Evolutionary conservation across 2,797 vertebrate species (phyloP).

Genomic region (Cirrhinus mrigala): DNA sequence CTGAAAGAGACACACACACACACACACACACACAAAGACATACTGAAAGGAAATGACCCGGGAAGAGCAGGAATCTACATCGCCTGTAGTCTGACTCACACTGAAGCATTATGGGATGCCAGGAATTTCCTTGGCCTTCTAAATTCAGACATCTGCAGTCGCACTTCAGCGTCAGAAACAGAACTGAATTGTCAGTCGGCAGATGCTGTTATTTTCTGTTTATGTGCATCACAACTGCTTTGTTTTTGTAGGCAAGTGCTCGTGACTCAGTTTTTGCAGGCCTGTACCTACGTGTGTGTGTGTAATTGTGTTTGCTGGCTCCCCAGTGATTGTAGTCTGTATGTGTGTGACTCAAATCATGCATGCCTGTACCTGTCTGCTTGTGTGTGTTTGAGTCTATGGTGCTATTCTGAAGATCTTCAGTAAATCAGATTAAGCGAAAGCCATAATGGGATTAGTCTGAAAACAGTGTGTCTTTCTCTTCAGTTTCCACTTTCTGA

Average conservation of each 20-base stretch:
- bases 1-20: conserved; percentile 51
- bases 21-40: conserved; percentile 58
- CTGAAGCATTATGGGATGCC: conserved; percentile 39
- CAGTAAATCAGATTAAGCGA: conserved; percentile 65
- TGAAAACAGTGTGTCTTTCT: conserved; percentile 30
- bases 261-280: neutral
- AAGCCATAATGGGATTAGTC: conserved; percentile 63
- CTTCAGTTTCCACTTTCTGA: conserved; percentile 14
- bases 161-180: neutral
- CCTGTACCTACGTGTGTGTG: conserved; percentile 9
- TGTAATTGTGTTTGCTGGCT: conserved; percentile 15
- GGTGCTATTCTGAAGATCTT: conserved; percentile 55
- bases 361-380: conserved; percentile 32
- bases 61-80: conserved; percentile 68
- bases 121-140: conserved; percentile 42
- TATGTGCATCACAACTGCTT: neutral
- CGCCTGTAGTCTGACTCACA: conserved; percentile 46
- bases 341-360: conserved; percentile 36
- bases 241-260: neutral
- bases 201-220: conserved; percentile 3
- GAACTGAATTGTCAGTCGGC: conserved; percentile 9
- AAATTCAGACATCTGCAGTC: neutral
- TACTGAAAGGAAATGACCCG: conserved; percentile 72
- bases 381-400: conserved; percentile 48
- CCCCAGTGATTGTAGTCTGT: conserved; percentile 5